Base-by-base conservation (phyloP, 2,888 invertebrate species). In the Ceratothoa steindachneri region DNA sequence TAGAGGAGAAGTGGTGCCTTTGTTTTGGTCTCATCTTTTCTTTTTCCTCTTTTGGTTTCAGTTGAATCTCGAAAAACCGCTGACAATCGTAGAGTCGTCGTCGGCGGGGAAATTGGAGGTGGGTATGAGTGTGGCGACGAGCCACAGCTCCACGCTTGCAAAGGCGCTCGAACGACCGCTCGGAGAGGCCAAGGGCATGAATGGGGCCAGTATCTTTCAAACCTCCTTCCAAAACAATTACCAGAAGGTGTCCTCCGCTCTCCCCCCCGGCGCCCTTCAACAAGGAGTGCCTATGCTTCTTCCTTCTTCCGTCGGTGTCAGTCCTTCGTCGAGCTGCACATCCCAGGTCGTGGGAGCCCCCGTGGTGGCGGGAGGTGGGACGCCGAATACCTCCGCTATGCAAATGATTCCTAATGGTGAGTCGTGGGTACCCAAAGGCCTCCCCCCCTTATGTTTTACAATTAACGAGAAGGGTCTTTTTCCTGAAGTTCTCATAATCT, bases 151-250 rank as follows among this genome's bases (percentile, higher is more conserved):
- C 24, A 73, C 77, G 28, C 55, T 77, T 15, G 77, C 73, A 31
- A 77, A 77, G 30, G 77, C 77, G 64, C 68, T 77, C 28, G 77
- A 77, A 55, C 67, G 77, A 27, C 77, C 77, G 4, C 27, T 77
- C 19, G 19, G 68, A 28, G 77, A 77, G 15, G 30, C 73, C 19
- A 77, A 77, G 52, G 77, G 71, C 7, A 73, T 77, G 71, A 77
- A 77, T 55, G 77, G 77, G 29, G 71, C 77, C 15, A 69, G 69
- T 19, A 70, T 77, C 67, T 77, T 71, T 67, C 77, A 77, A 55
- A 41, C 73, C 22, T 73, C 77, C 53, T 77, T 73, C 69, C 77
- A 77, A 51, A 73, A 77, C 53, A 77, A 71, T 70, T 77, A 71
- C 67, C 76, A 77, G 53, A 77, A 77, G 31, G 69, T 77, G 28